Percentiles rank a stretch among this genome's conserved stretches.
Conservation (phyloP, 37 sponge, comb jelly and placozoan genomes). For the Beroe ovata region DNA sequence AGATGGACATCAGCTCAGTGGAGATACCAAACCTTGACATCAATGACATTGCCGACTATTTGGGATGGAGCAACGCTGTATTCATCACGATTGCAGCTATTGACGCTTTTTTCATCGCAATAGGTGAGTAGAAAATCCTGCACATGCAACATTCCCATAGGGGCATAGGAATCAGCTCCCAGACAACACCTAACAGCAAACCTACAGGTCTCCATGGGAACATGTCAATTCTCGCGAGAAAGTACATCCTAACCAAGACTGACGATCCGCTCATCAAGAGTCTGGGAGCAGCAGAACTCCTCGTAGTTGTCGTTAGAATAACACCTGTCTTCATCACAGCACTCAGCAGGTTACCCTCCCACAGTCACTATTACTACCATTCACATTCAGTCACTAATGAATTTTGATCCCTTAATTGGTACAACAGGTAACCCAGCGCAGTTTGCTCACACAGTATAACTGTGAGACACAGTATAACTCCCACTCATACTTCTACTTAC, state of each 20-base stretch:
- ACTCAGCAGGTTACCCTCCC: conserved; percentile 2
- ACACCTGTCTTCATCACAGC: conserved; percentile 21
- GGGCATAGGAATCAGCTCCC: background rate
- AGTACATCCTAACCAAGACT: conserved; percentile 17
- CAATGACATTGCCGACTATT: background rate
- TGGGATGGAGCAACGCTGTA: background rate
- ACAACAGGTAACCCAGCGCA: too few species aligned
- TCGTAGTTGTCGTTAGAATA: background rate
- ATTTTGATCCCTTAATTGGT: too few species aligned
- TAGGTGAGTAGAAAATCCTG: too few species aligned
- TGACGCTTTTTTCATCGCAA: background rate
- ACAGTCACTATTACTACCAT: too few species aligned
- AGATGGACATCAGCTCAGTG: too few species aligned
- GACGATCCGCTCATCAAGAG: conserved; percentile 40
- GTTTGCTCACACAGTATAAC: too few species aligned
- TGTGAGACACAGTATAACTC: too few species aligned
- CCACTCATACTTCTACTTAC: too few species aligned
- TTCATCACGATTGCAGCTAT: background rate
- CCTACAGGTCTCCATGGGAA: conserved; percentile 34
- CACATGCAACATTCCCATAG: too few species aligned
- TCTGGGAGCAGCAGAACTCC: background rate
- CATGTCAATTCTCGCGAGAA: conserved; percentile 1
- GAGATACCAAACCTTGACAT: background rate
- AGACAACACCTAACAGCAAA: background rate
- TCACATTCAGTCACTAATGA: too few species aligned